Conservation (phyloP, 30 jellyfish, hydroid and myxozoan genomes). For the Turritopsis rubra region DNA sequence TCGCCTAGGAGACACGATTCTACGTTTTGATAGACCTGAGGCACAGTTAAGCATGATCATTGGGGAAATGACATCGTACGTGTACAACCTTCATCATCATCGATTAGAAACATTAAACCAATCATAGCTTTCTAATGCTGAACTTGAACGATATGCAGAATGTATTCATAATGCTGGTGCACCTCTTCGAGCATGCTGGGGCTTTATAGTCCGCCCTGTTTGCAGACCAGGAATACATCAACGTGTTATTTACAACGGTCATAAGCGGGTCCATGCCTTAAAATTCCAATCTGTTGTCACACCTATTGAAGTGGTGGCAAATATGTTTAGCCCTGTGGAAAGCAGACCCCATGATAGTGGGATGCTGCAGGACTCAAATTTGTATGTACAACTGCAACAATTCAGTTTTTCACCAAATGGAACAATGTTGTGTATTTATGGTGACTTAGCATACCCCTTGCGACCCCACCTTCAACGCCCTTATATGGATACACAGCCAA, state of each 20-base stretch:
- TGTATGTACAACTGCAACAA: conserved; percentile 6
- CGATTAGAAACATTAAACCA: neutral
- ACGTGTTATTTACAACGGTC: neutral
- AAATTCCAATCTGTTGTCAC: too few species aligned
- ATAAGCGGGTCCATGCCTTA: neutral
- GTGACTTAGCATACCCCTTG: conserved; percentile 47
- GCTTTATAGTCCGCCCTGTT: neutral
- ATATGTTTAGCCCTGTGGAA: neutral
- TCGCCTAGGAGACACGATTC: neutral
- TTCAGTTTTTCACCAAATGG: conserved; percentile 36
- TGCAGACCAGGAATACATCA: neutral
- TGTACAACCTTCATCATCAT: neutral
- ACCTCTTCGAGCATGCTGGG: neutral
- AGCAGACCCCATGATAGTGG: neutral
- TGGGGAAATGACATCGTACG: neutral
- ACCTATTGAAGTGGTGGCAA: too few species aligned
- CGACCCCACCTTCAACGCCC: conserved; percentile 50
- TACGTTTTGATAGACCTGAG: neutral
- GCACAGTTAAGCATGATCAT: neutral
- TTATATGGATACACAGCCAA: too few species aligned
- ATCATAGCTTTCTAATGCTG: neutral
- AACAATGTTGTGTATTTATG: conserved; percentile 47
- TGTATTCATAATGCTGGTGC: neutral
- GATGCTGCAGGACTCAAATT: neutral
- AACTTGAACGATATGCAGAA: neutral